Conservation (phyloP, 2,797 vertebrate genomes). For the Micropoecilia bifurca region DNA sequence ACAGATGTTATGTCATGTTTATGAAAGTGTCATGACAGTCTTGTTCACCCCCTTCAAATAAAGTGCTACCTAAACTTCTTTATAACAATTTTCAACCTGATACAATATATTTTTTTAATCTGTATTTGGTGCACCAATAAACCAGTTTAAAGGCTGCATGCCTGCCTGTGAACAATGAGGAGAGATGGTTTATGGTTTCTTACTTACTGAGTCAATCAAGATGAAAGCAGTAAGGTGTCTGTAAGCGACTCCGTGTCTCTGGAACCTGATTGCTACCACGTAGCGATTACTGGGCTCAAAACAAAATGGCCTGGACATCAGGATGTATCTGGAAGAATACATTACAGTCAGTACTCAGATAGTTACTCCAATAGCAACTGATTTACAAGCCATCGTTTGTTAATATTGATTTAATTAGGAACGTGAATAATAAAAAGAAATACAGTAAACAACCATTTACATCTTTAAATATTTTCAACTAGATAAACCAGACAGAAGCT, state of each 20-base stretch:
- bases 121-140: background rate
- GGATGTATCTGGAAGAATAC: slow-evolving; percentile 76
- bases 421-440: background rate
- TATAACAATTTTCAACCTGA: background rate
- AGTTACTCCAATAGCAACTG: background rate
- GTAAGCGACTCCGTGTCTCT: slow-evolving; percentile 79
- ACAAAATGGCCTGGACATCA: slow-evolving; percentile 89
- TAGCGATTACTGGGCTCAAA: slow-evolving; percentile 88
- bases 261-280: slow-evolving; percentile 83
- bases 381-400: background rate
- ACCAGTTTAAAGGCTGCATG: background rate
- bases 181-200: too few species aligned
- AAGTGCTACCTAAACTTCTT: background rate
- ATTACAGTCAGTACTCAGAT: background rate
- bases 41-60: too few species aligned
- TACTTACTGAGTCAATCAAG: slow-evolving; percentile 88
- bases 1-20: too few species aligned
- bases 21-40: too few species aligned
- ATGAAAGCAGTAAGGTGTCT: slow-evolving; percentile 84
- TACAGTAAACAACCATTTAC: background rate
- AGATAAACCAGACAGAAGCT: background rate
- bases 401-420: background rate
- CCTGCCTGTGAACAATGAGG: background rate
- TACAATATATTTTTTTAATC: background rate
- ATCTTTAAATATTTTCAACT: background rate